A percentile compares a stretch with the other conserved stretches of the same genome.
Evolutionary conservation across 2,888 invertebrate species (phyloP).

Genomic region (Chaetogeoica ovagalla): DNA sequence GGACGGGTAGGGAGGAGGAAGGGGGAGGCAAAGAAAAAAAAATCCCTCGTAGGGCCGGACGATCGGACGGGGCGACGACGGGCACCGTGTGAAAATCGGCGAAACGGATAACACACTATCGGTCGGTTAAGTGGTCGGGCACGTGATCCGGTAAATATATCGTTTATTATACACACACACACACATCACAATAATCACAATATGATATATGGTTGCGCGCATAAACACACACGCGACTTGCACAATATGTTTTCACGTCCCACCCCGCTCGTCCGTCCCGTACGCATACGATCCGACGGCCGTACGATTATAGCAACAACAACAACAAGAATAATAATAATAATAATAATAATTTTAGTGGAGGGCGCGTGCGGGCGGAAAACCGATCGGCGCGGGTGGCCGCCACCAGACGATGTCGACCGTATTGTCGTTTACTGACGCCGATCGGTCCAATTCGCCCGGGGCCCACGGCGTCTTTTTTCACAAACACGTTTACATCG

Average conservation of each 20-base stretch:
- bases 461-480: too few relatives aligned
- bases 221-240: slow-evolving; percentile 21
- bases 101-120: slow-evolving; percentile 52
- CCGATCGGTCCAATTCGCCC: too few relatives aligned
- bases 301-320: not conserved
- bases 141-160: slow-evolving; percentile 52
- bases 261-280: not conserved
- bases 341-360: too few relatives aligned
- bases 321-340: not conserved
- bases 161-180: slow-evolving; percentile 45
- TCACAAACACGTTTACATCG: too few relatives aligned
- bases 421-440: too few relatives aligned
- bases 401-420: too few relatives aligned
- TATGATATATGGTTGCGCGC: too few relatives aligned
- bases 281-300: not conserved
- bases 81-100: slow-evolving; percentile 51
- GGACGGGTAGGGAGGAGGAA: not conserved
- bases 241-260: slow-evolving; percentile 45
- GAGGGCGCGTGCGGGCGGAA: slow-evolving; percentile 34
- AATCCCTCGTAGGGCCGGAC: too few relatives aligned
- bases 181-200: too few relatives aligned
- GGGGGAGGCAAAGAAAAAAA: not conserved
- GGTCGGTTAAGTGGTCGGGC: slow-evolving; percentile 48
- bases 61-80: not conserved
- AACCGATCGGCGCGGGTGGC: too few relatives aligned